Evolutionary conservation across 2,888 invertebrate species (phyloP).

Genomic region (Drosophila neonasuta): DNA sequence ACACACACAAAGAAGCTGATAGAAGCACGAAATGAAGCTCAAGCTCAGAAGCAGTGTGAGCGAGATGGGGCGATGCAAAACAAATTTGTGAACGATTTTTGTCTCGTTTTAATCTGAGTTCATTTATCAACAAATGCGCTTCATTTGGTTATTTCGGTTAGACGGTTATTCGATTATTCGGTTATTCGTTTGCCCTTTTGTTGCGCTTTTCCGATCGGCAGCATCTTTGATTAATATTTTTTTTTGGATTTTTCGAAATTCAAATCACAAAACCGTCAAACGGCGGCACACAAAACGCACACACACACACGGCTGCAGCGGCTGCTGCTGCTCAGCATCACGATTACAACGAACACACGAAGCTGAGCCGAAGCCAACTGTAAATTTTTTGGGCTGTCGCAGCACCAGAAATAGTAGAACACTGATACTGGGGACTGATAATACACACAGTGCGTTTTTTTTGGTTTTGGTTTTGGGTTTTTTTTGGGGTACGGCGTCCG

Average conservation of each 20-base stretch:
- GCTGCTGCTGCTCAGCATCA: slow-evolving; percentile 20
- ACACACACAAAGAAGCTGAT: not conserved
- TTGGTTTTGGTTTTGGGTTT: not conserved
- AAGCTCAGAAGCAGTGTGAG: not conserved
- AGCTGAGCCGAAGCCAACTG: slow-evolving; percentile 38
- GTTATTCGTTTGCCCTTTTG: slow-evolving; percentile 17
- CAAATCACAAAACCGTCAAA: slow-evolving; percentile 48
- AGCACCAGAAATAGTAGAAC: slow-evolving; percentile 13
- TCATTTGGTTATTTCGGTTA: slow-evolving; percentile 19
- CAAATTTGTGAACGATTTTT: slow-evolving; percentile 31
- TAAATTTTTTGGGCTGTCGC: slow-evolving; percentile 33
- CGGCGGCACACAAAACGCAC: slow-evolving; percentile 18
- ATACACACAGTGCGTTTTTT: slow-evolving; percentile 24
- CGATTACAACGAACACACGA: slow-evolving; percentile 47
- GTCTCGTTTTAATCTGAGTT: slow-evolving; percentile 49
- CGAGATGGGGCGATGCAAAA: slow-evolving; percentile 17
- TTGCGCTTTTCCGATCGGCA: slow-evolving; percentile 52
- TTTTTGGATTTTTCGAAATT: slow-evolving; percentile 35
- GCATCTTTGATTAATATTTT: slow-evolving; percentile 56
- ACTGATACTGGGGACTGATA: slow-evolving; percentile 26
- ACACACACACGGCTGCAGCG: slow-evolving; percentile 15
- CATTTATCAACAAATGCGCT: slow-evolving; percentile 42
- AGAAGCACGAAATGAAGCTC: slow-evolving; percentile 6
- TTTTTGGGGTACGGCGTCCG: slow-evolving; percentile 45
- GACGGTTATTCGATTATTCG: not conserved